Evolutionary conservation across 1,140 invertebrate species (phyloP), one percentile per base, ranked within the genome.

Genomic region (Hycleus phaleratus): DNA sequence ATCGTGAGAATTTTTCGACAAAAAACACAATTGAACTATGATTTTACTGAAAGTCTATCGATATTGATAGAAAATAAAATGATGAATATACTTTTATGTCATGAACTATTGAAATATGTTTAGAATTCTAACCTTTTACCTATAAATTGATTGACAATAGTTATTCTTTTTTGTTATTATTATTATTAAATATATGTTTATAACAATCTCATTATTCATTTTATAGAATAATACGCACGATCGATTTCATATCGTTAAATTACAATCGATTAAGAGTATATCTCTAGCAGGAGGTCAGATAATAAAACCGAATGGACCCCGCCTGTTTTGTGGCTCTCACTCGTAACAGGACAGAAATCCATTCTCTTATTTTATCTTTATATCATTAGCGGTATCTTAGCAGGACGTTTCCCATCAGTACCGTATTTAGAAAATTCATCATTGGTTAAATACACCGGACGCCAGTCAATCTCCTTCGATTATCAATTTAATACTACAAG

Each of bases 151-250:
- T 53, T 26, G 32, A 53, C 51, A 53, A 53, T 53, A 47, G 48
- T 46, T 55, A 44, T 58, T 47, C 49, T 49, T 57, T 52, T 52
- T 59, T 18, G 18, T 18, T 18, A 18, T 18, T 32, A 32, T 7
- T 32, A 32, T 18, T 18, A 32, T 4, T 32, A 32, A 4, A 4
- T 32, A 32, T 32, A 32, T 52, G 45, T 60, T 58, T 58, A 60
- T 60, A 63, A 63, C 52, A 63, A 59, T 60, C 46, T 60, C 59
- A 63, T 60, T 63, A 60, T 63, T 58, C 61, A 63, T 58, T 32
- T 32, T 32, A 56, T 42, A 48, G 47, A 44, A 44, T 60, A 45
- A 52, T 32, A 60, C 49, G 54, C 51, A 60, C 55, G 58, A 63
- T 60, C 47, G 59, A 47, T 62, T 59, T 59, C 45, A 52, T 62